Conservation (phyloP, 2,888 invertebrate species). For the Eristalis arbustorum region DNA sequence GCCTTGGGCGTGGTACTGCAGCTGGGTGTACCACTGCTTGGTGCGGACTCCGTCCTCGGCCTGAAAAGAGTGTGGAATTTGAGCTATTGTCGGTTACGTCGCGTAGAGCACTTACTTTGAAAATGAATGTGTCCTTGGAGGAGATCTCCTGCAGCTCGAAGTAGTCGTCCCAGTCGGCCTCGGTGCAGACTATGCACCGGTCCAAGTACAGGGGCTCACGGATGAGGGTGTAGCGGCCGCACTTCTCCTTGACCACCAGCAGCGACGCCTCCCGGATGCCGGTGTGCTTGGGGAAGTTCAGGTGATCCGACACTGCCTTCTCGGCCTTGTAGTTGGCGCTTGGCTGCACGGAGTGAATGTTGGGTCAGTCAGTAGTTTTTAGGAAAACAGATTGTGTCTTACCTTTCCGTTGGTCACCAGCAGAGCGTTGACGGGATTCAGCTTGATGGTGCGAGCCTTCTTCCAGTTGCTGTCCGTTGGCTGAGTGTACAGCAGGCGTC, state of each 20-base stretch:
- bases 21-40: constrained; percentile 92
- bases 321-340: constrained; percentile 86
- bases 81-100: neutral
- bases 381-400: too few species aligned
- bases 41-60: constrained; percentile 93
- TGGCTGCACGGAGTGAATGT: constrained; percentile 81
- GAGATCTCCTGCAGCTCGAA: constrained; percentile 97
- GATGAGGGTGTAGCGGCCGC: constrained; percentile 91
- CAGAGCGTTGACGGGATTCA: constrained; percentile 93
- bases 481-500: constrained; percentile 92
- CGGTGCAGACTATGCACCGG: constrained; percentile 92
- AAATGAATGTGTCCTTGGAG: constrained; percentile 95
- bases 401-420: constrained; percentile 96
- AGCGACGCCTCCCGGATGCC: constrained; percentile 93
- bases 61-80: constrained; percentile 80
- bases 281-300: constrained; percentile 86
- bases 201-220: constrained; percentile 95
- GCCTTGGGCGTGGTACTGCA: constrained; percentile 95
- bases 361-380: neutral
- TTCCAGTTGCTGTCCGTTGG: constrained; percentile 96
- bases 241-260: constrained; percentile 93
- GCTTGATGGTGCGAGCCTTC: constrained; percentile 92
- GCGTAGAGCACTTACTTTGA: constrained; percentile 86
- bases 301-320: constrained; percentile 84
- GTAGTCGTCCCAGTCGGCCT: constrained; percentile 95